Evolutionary conservation across 2,113 vertebrate species (phyloP).

Genomic region (Corythornis madagascariensis): DNA sequence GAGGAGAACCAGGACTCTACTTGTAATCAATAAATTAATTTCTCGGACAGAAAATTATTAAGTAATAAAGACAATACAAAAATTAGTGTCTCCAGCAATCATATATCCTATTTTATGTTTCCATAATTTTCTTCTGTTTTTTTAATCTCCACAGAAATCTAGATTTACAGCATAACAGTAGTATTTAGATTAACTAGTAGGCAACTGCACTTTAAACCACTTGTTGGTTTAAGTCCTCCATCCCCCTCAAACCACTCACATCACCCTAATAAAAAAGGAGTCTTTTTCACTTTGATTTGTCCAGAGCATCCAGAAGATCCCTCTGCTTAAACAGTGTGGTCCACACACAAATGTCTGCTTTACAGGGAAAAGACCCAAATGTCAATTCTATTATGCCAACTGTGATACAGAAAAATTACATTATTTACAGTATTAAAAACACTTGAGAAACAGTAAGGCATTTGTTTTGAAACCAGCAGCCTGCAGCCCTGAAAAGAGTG

Average conservation of each 20-base stretch:
- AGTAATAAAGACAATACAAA: neutral
- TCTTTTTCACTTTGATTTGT: neutral
- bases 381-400: neutral
- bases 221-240: neutral
- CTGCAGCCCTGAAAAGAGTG: neutral
- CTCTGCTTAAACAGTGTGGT: neutral
- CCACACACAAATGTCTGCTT: neutral
- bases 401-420: neutral
- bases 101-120: neutral
- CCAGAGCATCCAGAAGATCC: neutral
- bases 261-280: neutral
- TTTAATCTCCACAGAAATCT: neutral
- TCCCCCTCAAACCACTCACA: neutral
- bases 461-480: slow-evolving; percentile 14
- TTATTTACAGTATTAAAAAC: slow-evolving; percentile 18
- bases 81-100: neutral
- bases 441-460: neutral
- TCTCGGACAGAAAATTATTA: neutral
- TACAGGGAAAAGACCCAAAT: neutral
- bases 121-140: neutral
- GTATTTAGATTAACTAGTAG: neutral
- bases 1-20: neutral
- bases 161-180: slow-evolving; percentile 15
- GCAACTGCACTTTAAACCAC: neutral
- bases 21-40: neutral